Conservation (phyloP, 2,888 invertebrate species). For the Spilarctia lutea region DNA sequence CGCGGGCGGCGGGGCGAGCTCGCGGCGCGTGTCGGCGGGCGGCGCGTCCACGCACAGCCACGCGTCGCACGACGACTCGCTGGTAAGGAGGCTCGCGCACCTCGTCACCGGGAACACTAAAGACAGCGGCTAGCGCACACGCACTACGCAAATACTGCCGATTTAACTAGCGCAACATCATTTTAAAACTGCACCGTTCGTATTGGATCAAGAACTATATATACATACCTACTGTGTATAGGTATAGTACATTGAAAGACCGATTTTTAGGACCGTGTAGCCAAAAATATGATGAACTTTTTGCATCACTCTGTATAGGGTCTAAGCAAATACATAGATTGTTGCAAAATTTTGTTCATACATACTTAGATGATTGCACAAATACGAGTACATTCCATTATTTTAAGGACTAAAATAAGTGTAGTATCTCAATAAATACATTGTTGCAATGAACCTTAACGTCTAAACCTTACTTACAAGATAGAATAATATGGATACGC, state of each 20-base stretch:
- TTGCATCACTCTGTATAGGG: background rate
- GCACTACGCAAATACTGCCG: background rate
- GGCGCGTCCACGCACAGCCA: constrained; percentile 87
- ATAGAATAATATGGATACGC: background rate
- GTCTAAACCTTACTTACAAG: background rate
- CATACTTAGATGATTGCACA: background rate
- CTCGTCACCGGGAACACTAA: constrained; percentile 83
- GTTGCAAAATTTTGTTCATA: background rate
- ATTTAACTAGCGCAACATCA: background rate
- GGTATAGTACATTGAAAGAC: too few species aligned
- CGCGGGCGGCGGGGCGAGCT: constrained; percentile 33
- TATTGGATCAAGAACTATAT: too few species aligned
- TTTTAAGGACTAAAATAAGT: background rate
- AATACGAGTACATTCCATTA: background rate
- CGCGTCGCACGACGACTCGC: constrained; percentile 87
- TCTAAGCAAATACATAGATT: background rate
- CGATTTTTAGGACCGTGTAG: background rate
- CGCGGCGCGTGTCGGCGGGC: constrained; percentile 80
- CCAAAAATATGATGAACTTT: background rate
- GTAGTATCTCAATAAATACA: background rate
- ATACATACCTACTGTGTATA: too few species aligned
- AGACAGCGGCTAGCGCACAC: constrained; percentile 31
- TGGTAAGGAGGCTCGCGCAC: constrained; percentile 91
- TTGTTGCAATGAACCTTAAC: background rate
- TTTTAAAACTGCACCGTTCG: background rate